Evolutionary conservation across 1,140 invertebrate genomes (phyloP).

Genomic region (Drosophila willistoni): DNA sequence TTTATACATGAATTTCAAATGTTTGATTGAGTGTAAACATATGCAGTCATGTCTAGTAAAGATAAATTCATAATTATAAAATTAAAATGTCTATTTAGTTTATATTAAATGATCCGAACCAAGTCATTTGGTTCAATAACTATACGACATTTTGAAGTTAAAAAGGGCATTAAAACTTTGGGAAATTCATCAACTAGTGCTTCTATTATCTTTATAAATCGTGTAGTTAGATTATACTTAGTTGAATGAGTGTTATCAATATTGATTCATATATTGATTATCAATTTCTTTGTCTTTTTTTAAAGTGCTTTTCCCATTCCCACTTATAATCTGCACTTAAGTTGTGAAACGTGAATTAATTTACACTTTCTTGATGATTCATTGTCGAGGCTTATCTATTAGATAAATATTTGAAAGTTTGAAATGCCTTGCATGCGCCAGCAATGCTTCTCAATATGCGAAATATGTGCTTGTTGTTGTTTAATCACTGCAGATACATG

Average conservation of each 20-base stretch:
- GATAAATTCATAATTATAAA: no score
- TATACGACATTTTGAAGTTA: no score
- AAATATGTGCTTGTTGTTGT: background rate
- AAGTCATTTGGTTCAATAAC: no score
- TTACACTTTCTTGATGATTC: background rate
- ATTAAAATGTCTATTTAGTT: no score
- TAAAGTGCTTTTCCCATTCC: background rate
- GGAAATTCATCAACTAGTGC: background rate
- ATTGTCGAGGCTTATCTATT: no score
- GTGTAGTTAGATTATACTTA: background rate
- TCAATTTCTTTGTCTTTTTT: slow-evolving; percentile 1
- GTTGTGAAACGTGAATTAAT: background rate
- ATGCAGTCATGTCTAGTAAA: no score
- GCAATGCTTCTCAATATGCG: background rate
- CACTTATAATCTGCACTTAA: background rate
- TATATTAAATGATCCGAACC: no score
- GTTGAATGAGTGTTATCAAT: background rate
- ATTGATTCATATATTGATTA: slow-evolving; percentile 9
- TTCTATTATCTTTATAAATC: background rate
- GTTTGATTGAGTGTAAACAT: no score
- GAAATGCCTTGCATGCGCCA: background rate
- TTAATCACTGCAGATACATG: background rate
- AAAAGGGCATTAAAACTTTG: no score
- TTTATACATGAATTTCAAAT: no score
- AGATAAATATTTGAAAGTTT: background rate